These are phyloP conservation scores for Egretta garzetta DNA, from an alignment of 2,113 vertebrate species.

Conservation along the genomic window DNA sequence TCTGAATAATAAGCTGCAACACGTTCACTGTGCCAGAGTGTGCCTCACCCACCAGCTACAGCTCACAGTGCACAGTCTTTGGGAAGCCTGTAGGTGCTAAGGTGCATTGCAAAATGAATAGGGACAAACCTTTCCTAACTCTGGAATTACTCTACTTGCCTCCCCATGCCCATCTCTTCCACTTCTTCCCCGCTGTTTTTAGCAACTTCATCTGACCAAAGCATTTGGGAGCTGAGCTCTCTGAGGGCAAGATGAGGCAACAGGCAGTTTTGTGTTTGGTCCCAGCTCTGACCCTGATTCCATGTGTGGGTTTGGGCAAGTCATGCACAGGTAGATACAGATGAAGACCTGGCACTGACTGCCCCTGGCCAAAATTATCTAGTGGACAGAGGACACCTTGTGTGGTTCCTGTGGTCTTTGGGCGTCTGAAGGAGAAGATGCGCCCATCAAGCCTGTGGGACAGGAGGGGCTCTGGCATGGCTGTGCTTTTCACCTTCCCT, in stretches of 20 bases:
- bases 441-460: accelerated
- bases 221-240: neutral
- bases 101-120: neutral
- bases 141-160: neutral
- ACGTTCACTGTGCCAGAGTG: neutral
- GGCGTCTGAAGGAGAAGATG: neutral
- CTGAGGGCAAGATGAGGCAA: neutral
- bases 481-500: neutral
- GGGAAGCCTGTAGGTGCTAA: neutral
- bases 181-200: neutral
- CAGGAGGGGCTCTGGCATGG: neutral
- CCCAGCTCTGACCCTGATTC: neutral
- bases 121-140: neutral
- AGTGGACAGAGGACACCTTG: neutral
- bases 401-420: neutral
- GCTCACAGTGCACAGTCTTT: neutral
- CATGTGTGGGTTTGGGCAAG: neutral
- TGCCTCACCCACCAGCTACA: neutral
- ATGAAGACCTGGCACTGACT: neutral
- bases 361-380: neutral
- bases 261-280: neutral
- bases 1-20: neutral
- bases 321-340: neutral
- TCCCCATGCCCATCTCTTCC: neutral
- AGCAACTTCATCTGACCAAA: neutral